phyloP scores from a whole-genome alignment of 2,113 vertebrate species.

The Callaeas wilsoni region DNA sequence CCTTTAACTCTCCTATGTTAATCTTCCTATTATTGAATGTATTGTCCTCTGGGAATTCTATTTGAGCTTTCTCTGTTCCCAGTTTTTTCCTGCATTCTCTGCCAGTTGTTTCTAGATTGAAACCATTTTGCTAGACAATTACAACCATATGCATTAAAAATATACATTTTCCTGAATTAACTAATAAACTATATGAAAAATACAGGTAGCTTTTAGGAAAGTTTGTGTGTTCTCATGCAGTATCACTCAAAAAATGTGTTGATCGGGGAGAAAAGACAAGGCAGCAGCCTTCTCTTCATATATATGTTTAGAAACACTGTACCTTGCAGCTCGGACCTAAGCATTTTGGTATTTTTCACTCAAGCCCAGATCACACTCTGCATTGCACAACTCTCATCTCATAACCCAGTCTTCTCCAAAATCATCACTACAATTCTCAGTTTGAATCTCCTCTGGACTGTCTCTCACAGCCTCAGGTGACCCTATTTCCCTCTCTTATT shows the following conservation, averaged over 20 bases:
- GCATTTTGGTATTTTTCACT: conserved; percentile 58
- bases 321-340: conserved; percentile 59
- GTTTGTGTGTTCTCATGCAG: not conserved
- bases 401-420: conserved; percentile 38
- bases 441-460: conserved; percentile 28
- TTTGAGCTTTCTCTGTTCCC: conserved; percentile 22
- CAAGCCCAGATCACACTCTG: conserved; percentile 1
- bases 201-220: not conserved
- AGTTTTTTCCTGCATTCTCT: conserved; percentile 58
- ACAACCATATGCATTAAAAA: conserved; percentile 37
- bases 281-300: not conserved
- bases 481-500: conserved; percentile 14
- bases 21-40: conserved; percentile 36
- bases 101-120: conserved; percentile 58
- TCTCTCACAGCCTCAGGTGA: conserved; percentile 30
- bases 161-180: not conserved
- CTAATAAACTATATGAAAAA: not conserved
- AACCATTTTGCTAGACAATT: conserved; percentile 51
- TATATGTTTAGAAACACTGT: conserved; percentile 34
- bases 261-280: not conserved
- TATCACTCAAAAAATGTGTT: not conserved
- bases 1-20: conserved; percentile 30
- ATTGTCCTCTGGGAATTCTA: conserved; percentile 31
- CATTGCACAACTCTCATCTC: conserved; percentile 25
- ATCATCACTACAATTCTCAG: not conserved